Base-by-base conservation (phyloP, 2,113 vertebrate species). In the Silurus meridionalis region DNA sequence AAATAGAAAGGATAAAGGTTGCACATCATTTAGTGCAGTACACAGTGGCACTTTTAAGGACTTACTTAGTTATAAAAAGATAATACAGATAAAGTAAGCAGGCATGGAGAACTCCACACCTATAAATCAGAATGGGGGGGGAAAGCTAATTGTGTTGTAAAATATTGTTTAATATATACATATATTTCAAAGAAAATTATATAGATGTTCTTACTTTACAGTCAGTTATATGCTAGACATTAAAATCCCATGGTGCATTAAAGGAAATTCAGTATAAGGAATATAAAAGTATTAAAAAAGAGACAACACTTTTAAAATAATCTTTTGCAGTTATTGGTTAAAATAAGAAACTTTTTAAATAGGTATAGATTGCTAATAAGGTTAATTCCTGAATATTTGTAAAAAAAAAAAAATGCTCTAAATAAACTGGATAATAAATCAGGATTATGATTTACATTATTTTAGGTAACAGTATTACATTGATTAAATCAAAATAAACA, bases 1-100 rank as follows among this genome's bases (percentile, higher is more conserved):
- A 23, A 52, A 80, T 6, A 64, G 63, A 75, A 9, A 83, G 61
- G 77, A 55, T 82, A 89, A 89, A 89, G 89, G 89, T 89, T 84
- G 67, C 64, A 85, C 77, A 71, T 81, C n/a, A 81, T 78, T 82
- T 55, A 79, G 6, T 7, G 19, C 66, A 84, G 63, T 2, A 48
- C 60, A 48, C 64, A 87, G 19, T 48, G 69, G 81, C 75, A 83
- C 71, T 75, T 77, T 77, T 69, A 67, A 84, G 7, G 69, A 83
- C 48, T 64, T 75, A 55, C 8, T 71, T 7, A 67, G 46, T 37
- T 8, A 78, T 46, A 86, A 85, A 61, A 81, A 50, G 21, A 52
- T 5, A 23, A 52, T 48, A 74, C 1, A 37, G 46, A 74, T 69
- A 17, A 19, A 11, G 64, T 58, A 9, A 50, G 17, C 28, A 23